These are phyloP conservation scores for Empis stercorea DNA, from an alignment of 2,888 invertebrate genomes.

Conservation along the genomic window DNA sequence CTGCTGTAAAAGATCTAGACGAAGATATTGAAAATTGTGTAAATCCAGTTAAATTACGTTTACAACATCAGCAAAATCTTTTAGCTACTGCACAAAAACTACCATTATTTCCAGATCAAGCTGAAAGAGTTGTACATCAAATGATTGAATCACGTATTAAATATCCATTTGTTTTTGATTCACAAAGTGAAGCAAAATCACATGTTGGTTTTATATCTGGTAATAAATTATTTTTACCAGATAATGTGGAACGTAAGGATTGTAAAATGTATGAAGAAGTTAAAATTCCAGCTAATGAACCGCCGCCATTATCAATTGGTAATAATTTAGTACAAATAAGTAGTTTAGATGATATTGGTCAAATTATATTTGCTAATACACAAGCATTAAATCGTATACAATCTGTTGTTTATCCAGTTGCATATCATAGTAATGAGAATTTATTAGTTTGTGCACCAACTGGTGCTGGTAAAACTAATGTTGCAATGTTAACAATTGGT, in stretches of 20 bases:
- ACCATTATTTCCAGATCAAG: constrained; percentile 21
- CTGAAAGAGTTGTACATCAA: constrained; percentile 10
- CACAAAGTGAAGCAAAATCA: constrained; percentile 51
- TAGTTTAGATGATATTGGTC: constrained; percentile 57
- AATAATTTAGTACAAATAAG: constrained; percentile 47
- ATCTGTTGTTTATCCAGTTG: constrained; percentile 86
- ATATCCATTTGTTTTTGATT: constrained; percentile 83
- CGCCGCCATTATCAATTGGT: constrained; percentile 46
- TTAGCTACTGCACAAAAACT: constrained; percentile 27
- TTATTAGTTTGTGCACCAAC: constrained; percentile 96
- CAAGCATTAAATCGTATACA: constrained; percentile 87
- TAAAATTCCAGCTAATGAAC: constrained; percentile 57
- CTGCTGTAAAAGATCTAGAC: constrained; percentile 20
- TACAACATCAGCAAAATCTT: constrained; percentile 29
- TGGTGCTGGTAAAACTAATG: constrained; percentile 98
- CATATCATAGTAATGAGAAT: constrained; percentile 94
- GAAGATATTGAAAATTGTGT: constrained; percentile 34
- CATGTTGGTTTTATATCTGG: constrained; percentile 62
- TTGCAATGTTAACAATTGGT: constrained; percentile 84
- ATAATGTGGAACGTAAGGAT: constrained; percentile 59
- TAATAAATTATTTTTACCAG: constrained; percentile 64
- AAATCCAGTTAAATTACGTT: constrained; percentile 30
- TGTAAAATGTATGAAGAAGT: constrained; percentile 75
- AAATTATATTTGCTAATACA: constrained; percentile 78
- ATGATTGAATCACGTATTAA: constrained; percentile 24